Evolutionary conservation across 2,888 invertebrate genomes (phyloP), one percentile per base, ranked within the genome.

Genomic region (Malacosoma neustria): DNA sequence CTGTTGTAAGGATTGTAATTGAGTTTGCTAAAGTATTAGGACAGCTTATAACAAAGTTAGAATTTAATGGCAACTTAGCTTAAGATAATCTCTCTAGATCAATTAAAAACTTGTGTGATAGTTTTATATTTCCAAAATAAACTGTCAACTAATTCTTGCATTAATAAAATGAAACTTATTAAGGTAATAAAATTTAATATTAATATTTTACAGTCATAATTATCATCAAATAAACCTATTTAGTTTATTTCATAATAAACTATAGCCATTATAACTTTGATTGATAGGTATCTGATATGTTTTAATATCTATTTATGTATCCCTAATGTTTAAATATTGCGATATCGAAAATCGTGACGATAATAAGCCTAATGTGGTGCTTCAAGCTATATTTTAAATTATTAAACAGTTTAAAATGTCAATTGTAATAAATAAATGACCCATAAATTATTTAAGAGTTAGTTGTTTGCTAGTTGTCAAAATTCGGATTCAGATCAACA

Each of bases 181-280:
- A n/a, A n/a, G n/a, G n/a, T 22, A 22, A 22, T 22, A 5, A 22
- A 7, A 5, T 7, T 22, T 7, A 22, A 22, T 22, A 22, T 22
- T 1, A 22, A 22, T 22, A 22, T 22, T 22, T 22, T 22, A 5
- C 22, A 22, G 9, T 9, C 22, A 7, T 22, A 22, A 22, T 6
- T 22, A 22, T 22, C 4, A 22, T 1, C 22, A 22, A 22, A 22
- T 4, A 22, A 22, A 22, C 22, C 2, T 22, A 22, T 22, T 22
- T 7, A 22, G 9, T 22, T 7, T 22, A 22, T 34, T 31, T 31
- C 31, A 22, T 30, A 38, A 38, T 22, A 29, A 6, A 29, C 31
- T 32, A 30, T 30, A 38, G 15, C 34, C 15, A 38, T 38, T 38
- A 38, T 12, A 15, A 11, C 13, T 11, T 38, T 38, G 37, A 38